phyloP scores from a whole-genome alignment of 2,113 vertebrate genomes.

The Chloebia gouldiae region DNA sequence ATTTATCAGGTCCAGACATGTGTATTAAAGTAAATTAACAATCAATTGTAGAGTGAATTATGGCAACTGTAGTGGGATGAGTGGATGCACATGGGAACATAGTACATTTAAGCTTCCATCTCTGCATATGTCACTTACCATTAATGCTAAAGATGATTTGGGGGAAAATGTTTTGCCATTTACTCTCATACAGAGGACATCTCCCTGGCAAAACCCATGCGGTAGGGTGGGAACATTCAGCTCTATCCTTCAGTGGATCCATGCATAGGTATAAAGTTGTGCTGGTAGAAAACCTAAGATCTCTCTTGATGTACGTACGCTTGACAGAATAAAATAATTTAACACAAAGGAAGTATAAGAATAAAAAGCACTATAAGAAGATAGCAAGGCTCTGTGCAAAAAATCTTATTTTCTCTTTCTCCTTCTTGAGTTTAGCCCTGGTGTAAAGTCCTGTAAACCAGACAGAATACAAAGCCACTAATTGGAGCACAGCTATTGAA shows the following conservation, averaged over 20 bases:
- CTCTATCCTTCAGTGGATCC: neutral
- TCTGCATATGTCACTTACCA: constrained; percentile 40
- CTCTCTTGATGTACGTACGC: neutral
- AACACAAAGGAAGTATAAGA: neutral
- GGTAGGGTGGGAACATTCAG: neutral
- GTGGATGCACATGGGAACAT: constrained; percentile 28
- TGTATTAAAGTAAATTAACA: constrained; percentile 63
- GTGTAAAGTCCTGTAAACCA: neutral
- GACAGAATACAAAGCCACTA: neutral
- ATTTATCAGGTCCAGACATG: constrained; percentile 47
- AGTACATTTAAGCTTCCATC: constrained; percentile 40
- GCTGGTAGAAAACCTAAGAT: neutral
- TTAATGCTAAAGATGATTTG: constrained; percentile 42
- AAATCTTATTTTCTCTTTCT: neutral
- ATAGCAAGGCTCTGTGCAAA: neutral
- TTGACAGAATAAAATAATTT: neutral
- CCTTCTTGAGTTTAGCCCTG: neutral
- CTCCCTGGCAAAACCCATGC: neutral
- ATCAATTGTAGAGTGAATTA: constrained; percentile 69
- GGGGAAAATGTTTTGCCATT: constrained; percentile 3
- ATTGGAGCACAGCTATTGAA: neutral
- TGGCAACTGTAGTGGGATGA: constrained; percentile 50
- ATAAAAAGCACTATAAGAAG: neutral
- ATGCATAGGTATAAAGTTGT: neutral
- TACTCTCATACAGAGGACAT: neutral